phyloP scores from a whole-genome alignment of 2,113 vertebrate species.

The Trinectes maculatus region DNA sequence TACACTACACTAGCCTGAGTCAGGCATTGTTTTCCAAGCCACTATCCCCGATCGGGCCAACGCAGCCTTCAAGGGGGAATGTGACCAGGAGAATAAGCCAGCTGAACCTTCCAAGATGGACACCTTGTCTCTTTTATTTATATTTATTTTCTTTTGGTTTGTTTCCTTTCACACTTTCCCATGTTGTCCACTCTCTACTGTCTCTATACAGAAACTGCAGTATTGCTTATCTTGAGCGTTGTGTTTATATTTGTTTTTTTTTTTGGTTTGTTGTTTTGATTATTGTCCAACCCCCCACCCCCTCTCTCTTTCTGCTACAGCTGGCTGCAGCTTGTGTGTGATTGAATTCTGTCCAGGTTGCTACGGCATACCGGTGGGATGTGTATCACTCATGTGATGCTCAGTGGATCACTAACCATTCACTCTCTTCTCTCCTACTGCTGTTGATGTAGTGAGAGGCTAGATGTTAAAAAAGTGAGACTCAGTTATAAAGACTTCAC shows the following conservation, averaged over 20 bases:
- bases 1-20: slow-evolving; percentile 99
- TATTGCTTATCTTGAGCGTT: slow-evolving; percentile 79
- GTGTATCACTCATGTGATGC: slow-evolving; percentile 78
- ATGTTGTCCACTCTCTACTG: slow-evolving; percentile 90
- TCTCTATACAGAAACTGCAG: slow-evolving; percentile 76
- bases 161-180: slow-evolving; percentile 88
- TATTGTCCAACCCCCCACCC: slow-evolving; percentile 76
- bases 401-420: slow-evolving; percentile 77
- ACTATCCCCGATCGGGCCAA: slow-evolving; percentile 97
- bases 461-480: slow-evolving; percentile 61
- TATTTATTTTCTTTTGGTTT: slow-evolving; percentile 84
- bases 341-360: slow-evolving; percentile 83
- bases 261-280: slow-evolving; percentile 75
- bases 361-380: slow-evolving; percentile 79
- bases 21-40: slow-evolving; percentile 99
- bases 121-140: slow-evolving; percentile 97
- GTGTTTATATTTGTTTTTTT: slow-evolving; percentile 78
- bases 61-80: slow-evolving; percentile 98
- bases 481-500: slow-evolving; percentile 13
- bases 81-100: slow-evolving; percentile 96
- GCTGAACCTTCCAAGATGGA: slow-evolving; percentile 96
- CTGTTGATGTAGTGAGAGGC: slow-evolving; percentile 61
- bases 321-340: slow-evolving; percentile 82
- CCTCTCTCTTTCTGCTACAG: slow-evolving; percentile 77
- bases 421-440: slow-evolving; percentile 64